phyloP scores from a whole-genome alignment of 2,888 invertebrate genomes.

The Crossocerus cetratus region DNA sequence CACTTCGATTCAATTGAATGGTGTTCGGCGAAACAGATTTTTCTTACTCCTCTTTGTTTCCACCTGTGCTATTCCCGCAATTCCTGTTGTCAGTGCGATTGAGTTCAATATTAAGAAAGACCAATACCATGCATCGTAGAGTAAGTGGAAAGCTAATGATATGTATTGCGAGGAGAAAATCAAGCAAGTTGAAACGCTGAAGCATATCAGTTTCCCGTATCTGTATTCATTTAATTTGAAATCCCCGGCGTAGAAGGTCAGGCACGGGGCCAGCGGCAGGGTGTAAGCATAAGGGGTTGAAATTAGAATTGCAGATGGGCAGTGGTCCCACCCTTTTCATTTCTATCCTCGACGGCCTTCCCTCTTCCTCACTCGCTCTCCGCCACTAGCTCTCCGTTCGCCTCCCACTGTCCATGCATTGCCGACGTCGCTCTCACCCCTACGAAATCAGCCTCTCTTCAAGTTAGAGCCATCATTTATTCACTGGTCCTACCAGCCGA shows the following conservation, averaged over 20 bases:
- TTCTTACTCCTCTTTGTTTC: neutral
- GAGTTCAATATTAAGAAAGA: no score
- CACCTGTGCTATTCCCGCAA: no score
- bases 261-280: conserved; percentile 41
- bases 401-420: conserved; percentile 7
- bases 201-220: conserved; percentile 62
- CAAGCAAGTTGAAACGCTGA: conserved; percentile 36
- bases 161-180: no score
- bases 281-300: conserved; percentile 67
- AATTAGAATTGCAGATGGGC: conserved; percentile 71
- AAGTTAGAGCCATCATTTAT: conserved; percentile 65
- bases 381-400: neutral
- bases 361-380: neutral
- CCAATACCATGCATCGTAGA: no score
- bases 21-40: neutral
- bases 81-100: no score
- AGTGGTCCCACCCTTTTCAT: conserved; percentile 40
- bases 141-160: no score
- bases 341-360: conserved; percentile 18
- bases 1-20: no score
- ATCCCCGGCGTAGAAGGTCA: conserved; percentile 53
- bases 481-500: conserved; percentile 22
- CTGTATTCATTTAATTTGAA: conserved; percentile 64
- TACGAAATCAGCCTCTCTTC: conserved; percentile 67
- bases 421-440: conserved; percentile 33